Evolutionary conservation across 1,140 invertebrate genomes (phyloP).

Genomic region (Mamestra configurata): DNA sequence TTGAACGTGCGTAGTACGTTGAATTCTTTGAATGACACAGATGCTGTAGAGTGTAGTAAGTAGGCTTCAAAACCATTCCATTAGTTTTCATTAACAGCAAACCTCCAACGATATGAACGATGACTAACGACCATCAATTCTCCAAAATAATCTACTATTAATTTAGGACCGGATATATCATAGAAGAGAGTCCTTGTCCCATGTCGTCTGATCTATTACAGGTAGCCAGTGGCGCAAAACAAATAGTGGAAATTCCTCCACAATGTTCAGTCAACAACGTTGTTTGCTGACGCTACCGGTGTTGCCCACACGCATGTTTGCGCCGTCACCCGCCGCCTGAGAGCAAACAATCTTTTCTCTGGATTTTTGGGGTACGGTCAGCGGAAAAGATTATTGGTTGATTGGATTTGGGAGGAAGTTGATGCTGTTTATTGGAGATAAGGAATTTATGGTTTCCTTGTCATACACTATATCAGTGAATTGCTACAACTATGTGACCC

Average conservation of each 20-base stretch:
- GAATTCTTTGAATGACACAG: too few species aligned
- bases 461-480: too few species aligned
- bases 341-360: conserved; percentile 77
- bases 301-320: conserved; percentile 81
- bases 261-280: conserved; percentile 72
- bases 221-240: conserved; percentile 58
- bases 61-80: too few species aligned
- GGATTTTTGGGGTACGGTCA: conserved; percentile 73
- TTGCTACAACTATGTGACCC: too few species aligned
- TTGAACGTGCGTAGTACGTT: too few species aligned
- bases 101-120: too few species aligned
- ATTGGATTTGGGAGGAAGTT: background rate
- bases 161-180: conserved; percentile 36
- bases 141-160: background rate
- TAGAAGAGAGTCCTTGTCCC: background rate
- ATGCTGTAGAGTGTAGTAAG: too few species aligned
- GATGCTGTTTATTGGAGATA: background rate
- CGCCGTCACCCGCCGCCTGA: conserved; percentile 56
- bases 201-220: conserved; percentile 48
- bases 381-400: conserved; percentile 43
- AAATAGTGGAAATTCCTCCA: conserved; percentile 75
- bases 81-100: too few species aligned
- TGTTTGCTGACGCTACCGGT: conserved; percentile 84
- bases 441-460: too few species aligned
- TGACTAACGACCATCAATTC: too few species aligned